Evolutionary conservation across 1,140 invertebrate genomes (phyloP), one percentile per base, ranked within the genome.

Genomic region (Teleogryllus occipitalis): DNA sequence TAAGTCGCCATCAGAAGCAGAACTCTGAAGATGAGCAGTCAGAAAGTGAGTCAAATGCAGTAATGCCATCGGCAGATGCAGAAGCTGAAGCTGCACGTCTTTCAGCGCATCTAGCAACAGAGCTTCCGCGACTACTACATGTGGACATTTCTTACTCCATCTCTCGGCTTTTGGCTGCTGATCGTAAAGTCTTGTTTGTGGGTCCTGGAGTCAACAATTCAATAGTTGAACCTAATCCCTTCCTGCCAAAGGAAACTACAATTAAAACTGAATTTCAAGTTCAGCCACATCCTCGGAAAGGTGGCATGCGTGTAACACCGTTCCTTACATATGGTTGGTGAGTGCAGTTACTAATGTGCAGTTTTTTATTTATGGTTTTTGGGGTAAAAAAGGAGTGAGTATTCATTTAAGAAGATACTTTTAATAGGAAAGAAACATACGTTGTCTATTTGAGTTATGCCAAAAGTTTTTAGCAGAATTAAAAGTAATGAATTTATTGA

Each of bases 241-340:
- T 95, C 83, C 88, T 91, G 83, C 77, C 85, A 39, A 89, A 91
- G 47, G n/a, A 48, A 18, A n/a, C n/a, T 8, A 48, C 47, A 48
- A n/a, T 18, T 18, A 46, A 78, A 7, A 72, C 78, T 75, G 27
- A 39, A 39, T 94, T 90, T 84, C 80, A 86, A 80, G 87, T 90
- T 49, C 84, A 86, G 82, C 84, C 88, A 39, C 89, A 95, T 86
- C 81, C 90, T 82, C 88, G 90, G 82, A 96, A 97, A 87, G 97
- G 96, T 22, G 97, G 97, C 1, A 85, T 95, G 49, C 90, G 91
- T 82, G 87, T 98, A 7, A 94, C 92, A 8, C 91, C 94, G 80
- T 94, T 93, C 87, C 89, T 98, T 18, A 93, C 93, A 77, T 97
- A 94, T 86, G 93, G 93, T 84, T 96, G 96, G 94, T 95, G 88